Evolutionary conservation across 2,888 invertebrate genomes (phyloP).

Genomic region (Drosophila parthenogenetica): DNA sequence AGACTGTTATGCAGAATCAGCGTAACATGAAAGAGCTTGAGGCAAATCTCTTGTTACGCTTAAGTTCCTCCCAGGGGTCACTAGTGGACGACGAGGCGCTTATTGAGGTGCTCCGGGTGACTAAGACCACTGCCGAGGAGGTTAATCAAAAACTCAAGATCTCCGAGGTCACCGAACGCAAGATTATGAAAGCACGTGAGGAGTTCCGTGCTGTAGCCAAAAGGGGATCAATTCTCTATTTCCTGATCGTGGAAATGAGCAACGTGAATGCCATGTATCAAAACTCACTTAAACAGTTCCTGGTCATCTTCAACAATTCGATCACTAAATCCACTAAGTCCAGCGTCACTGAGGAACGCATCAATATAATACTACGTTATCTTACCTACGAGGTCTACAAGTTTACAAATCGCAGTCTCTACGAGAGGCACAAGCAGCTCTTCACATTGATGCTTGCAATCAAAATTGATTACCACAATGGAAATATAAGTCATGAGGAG

Average conservation of each 20-base stretch:
- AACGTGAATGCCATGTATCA: slow-evolving; percentile 99
- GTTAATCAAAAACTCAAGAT: slow-evolving; percentile 97
- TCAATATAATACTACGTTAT: slow-evolving; percentile 94
- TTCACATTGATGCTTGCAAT: slow-evolving; percentile 97
- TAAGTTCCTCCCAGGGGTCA: slow-evolving; percentile 97
- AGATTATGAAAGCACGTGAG: slow-evolving; percentile 96
- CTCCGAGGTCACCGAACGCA: slow-evolving; percentile 96
- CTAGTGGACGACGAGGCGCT: slow-evolving; percentile 98
- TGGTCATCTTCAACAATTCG: slow-evolving; percentile 96
- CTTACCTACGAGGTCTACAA: slow-evolving; percentile 96
- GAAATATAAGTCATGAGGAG: slow-evolving; percentile 93
- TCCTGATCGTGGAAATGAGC: slow-evolving; percentile 98
- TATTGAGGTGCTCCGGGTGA: slow-evolving; percentile 94
- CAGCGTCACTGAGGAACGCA: slow-evolving; percentile 93
- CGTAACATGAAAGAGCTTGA: slow-evolving; percentile 98
- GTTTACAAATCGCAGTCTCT: slow-evolving; percentile 95
- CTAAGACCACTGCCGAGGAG: slow-evolving; percentile 95
- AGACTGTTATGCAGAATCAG: slow-evolving; percentile 98
- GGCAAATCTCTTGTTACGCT: slow-evolving; percentile 94
- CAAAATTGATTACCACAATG: slow-evolving; percentile 95
- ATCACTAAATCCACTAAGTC: slow-evolving; percentile 96
- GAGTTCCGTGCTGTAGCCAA: slow-evolving; percentile 98
- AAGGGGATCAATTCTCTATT: slow-evolving; percentile 96
- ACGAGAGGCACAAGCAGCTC: slow-evolving; percentile 96
- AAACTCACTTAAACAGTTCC: slow-evolving; percentile 96